Evolutionary conservation across 1,140 invertebrate genomes (phyloP), one percentile per base, ranked within the genome.

Genomic region (Panagrolaimus sp.): DNA sequence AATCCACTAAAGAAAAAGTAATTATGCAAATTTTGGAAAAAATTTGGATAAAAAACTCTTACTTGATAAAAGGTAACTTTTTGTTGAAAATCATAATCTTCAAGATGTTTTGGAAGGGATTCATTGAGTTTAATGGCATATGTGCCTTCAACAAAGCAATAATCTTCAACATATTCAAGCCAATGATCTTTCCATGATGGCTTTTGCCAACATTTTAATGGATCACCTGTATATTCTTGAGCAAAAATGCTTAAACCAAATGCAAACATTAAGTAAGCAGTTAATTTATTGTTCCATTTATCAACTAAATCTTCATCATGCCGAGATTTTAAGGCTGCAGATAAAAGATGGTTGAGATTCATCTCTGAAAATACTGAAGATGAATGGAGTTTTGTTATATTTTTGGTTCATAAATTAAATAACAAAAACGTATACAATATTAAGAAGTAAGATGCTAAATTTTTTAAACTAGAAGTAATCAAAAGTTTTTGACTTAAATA

Each of bases 1-100:
- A 65, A 65, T 12, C 63, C 43, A 47, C 45, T 47, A 65, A 65
- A 73, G 43, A 24, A 65, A 65, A 10, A 6, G 15, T 47, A 28
- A 2, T 2, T 45, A 38, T 45, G 2, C 2, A 24, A 38, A 45
- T 21, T 44, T 45, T 15, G 26, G 15, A 46, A 46, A 46, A 48
- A 48, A 48, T n/a, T 24, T 48, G 10, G 2, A 48, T n/a, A 21
- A 12, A 4, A 52, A 52, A 52, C 17, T n/a, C 21, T 17, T 17
- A 58, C 52, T 28, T 58, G 52, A 17, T 58, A 58, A 21, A 58
- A 58, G 17, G 21, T 58, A 21, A 58, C 17, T 21, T 58, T 58
- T 12, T 21, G 15, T 15, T 48, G 52, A 21, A 52, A 21, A 52
- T 58, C 52, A 12, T 21, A 12, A 12, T 26, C 21, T 21, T 58